Evolutionary conservation across 2,797 vertebrate genomes (phyloP), one percentile per base, ranked within the genome.

Genomic region (Xyrichtys novacula): DNA sequence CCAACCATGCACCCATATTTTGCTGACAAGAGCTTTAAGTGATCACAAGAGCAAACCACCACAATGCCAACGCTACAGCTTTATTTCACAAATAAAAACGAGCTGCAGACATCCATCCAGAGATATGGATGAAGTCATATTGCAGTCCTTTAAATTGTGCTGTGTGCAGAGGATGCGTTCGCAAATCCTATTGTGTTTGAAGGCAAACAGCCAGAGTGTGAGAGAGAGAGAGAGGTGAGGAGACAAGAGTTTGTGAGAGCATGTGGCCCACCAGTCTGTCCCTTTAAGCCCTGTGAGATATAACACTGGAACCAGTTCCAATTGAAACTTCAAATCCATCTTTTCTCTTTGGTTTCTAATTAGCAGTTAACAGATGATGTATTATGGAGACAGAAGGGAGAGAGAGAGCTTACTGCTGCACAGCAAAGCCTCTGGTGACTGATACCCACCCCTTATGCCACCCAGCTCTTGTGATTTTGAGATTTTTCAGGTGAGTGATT

Each of bases 271-370:
- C 68, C 83, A 74, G 81, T 79, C 78, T 81, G 86, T 84, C 78
- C 79, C 73, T 84, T 78, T 81, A 79, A 85, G 76, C 71, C 76
- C 34, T 50, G 44, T 76, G 75, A 84, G 83, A 81, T 78, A 72
- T 76, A 74, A 84, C 31, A 78, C 85, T 81, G 85, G 88, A 89
- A 86, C 69, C 69, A 47, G 43, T 62, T 92, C 89, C 88, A 92
- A 67, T 42, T 40, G 54, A 81, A 87, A 90, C 85, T 89, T 87
- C 85, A 88, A 78, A 92, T 85, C 84, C 83, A 74, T 88, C 76
- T 85, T 77, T 89, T 80, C 80, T 85, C 84, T 89, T 86, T 88
- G 85, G 74, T 83, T 89, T 86, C 78, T 89, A 87, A 91, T 91
- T 88, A 91, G 82, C 60, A 6, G 57, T 71, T 71, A 88, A 77